These are phyloP conservation scores for Elachura formosa DNA, from an alignment of 2,113 vertebrate genomes.

Conservation along the genomic window DNA sequence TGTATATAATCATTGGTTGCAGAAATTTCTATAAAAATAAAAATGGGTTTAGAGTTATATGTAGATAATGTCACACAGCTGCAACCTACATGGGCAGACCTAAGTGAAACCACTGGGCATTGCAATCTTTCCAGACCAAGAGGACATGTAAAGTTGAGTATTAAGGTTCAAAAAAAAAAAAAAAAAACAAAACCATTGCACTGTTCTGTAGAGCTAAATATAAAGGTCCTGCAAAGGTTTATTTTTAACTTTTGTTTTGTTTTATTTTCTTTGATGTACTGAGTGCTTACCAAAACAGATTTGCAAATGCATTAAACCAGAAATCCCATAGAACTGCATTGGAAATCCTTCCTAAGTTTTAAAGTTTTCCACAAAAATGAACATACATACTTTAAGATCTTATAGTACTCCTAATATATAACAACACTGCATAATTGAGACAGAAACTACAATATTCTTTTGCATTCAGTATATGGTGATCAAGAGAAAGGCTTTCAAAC, in stretches of 20 bases:
- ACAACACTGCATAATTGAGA: neutral
- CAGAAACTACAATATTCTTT: neutral
- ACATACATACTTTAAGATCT: neutral
- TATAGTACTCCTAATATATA: neutral
- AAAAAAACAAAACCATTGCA: rapidly evolving
- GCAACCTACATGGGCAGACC: neutral
- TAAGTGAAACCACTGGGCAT: neutral
- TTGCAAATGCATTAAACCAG: neutral
- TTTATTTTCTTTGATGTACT: neutral
- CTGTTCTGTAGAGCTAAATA: neutral
- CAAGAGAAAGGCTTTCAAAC: neutral
- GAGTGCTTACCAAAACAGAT: neutral
- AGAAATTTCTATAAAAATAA: neutral
- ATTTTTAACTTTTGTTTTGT: rapidly evolving
- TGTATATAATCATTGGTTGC: neutral
- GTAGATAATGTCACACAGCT: neutral
- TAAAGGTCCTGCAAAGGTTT: neutral
- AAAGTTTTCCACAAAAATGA: neutral
- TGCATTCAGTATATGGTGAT: neutral
- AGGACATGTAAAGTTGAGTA: neutral
- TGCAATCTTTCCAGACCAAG: neutral
- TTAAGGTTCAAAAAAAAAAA: neutral
- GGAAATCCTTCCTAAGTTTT: neutral
- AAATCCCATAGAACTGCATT: neutral
- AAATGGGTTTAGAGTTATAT: neutral